Percentiles rank a stretch among this genome's conserved stretches.
phyloP scores from a whole-genome alignment of 2,888 invertebrate genomes.

The Nemotelus pantherinus region DNA sequence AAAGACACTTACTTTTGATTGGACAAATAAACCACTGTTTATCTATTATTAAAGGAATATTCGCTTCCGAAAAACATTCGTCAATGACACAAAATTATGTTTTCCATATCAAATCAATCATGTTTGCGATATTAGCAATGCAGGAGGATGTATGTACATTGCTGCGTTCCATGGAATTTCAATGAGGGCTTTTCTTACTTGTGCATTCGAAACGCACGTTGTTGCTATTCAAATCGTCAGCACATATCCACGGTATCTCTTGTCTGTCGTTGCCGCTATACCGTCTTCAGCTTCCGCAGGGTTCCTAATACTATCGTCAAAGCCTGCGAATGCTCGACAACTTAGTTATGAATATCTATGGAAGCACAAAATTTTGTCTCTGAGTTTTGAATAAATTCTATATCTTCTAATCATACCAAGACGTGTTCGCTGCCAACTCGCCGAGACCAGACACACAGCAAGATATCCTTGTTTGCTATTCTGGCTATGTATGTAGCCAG shows the following conservation, averaged over 20 bases:
- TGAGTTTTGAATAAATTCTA: constrained; percentile 33
- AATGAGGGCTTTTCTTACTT: background rate
- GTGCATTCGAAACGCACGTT: constrained; percentile 18
- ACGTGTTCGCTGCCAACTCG: background rate
- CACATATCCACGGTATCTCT: background rate
- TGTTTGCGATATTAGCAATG: constrained; percentile 18
- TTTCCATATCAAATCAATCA: constrained; percentile 15
- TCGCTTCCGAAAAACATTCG: too few species aligned
- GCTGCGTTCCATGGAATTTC: constrained; percentile 17
- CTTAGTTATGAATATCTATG: constrained; percentile 26
- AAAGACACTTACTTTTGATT: too few species aligned
- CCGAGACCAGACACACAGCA: background rate
- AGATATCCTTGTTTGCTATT: constrained; percentile 24
- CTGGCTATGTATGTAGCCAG: constrained; percentile 4
- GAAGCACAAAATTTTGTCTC: constrained; percentile 2
- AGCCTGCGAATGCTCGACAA: background rate
- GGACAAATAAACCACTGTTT: too few species aligned
- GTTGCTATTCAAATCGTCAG: background rate
- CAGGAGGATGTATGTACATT: background rate
- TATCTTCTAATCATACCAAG: background rate
- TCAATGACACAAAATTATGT: background rate
- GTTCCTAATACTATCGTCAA: background rate
- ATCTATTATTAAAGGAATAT: too few species aligned
- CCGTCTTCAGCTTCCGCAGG: background rate
- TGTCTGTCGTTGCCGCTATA: background rate